These are phyloP conservation scores for Catostomus latipinnis DNA, from an alignment of 2,797 vertebrate species.

Conservation along the genomic window DNA sequence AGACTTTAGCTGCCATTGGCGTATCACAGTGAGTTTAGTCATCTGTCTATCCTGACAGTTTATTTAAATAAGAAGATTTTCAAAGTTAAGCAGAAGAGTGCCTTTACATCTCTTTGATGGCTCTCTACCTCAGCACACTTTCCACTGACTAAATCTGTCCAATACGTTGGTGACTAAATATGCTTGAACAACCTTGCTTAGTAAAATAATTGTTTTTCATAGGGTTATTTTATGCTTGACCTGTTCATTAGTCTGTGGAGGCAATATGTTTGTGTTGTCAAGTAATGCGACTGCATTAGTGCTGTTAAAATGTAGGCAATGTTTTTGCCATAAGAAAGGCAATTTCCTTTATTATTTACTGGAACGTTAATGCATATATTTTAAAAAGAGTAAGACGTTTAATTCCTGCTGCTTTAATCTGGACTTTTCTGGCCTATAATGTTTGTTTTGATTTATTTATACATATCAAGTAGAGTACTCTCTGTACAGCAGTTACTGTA, in stretches of 20 bases:
- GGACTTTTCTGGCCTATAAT: too few species aligned
- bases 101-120: not conserved
- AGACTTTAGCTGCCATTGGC: not conserved
- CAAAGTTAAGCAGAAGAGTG: constrained; percentile 3
- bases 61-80: constrained; percentile 22
- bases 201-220: not conserved
- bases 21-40: not conserved
- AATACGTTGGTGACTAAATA: constrained; percentile 15
- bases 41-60: constrained; percentile 15
- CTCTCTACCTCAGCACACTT: constrained; percentile 23
- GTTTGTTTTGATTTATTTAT: too few species aligned
- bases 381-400: not conserved
- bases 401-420: too few species aligned
- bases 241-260: not conserved
- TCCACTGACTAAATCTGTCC: constrained; percentile 4
- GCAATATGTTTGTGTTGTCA: not conserved
- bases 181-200: constrained; percentile 19
- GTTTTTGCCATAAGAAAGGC: not conserved
- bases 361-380: not conserved
- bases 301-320: not conserved
- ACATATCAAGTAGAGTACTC: too few species aligned
- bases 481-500: too few species aligned
- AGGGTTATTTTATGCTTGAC: constrained; percentile 1
- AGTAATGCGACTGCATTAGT: not conserved
- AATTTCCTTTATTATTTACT: not conserved